Evolutionary conservation across 2,888 invertebrate species (phyloP), one percentile per base, ranked within the genome.

Genomic region (Ophioninae sp.): DNA sequence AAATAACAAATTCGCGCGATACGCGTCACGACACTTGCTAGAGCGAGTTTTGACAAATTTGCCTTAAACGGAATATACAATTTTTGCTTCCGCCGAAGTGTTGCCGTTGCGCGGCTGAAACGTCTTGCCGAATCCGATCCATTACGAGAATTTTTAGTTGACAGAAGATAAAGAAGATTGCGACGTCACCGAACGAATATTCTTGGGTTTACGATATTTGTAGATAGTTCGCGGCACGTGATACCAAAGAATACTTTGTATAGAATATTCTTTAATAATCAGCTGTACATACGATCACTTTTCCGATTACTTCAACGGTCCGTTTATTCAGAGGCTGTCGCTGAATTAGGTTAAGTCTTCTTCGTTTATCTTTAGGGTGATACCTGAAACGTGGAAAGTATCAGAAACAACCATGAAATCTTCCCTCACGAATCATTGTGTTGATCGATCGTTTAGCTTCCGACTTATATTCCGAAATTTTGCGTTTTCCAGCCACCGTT

Each of bases 21-120:
- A 79, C 51, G 51, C 44, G 73, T 22, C 59, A 61, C n/a, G 61
- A 67, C 39, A 56, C 67, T 63, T 63, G 30, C 74, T 37, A 20
- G 37, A n/a, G 20, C 30, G 79, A 20, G 41, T 67, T 72, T 56
- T 44, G 56, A 22, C 63, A 59, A 59, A 74, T 78, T 77, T 78
- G 83, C 83, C 81, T 81, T 83, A 80, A 80, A 68, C 77, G 80
- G 37, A 68, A 30, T 2, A 30, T 30, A 30, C 64, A 41, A 74
- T 73, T 37, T 63, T 68, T 69, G 67, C 77, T 78, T 78, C 82
- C 78, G 59, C 51, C 58, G 10, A 30, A 30, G 13, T 20, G 30
- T 72, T 61, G 37, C 3, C 30, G 61, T 41, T 37, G 23, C 30
- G n/a, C n/a, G 20, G 30, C 30, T n/a, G 17, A 20, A 59, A 22